Evolutionary conservation across 2,797 vertebrate genomes (phyloP).

Genomic region (Sciurus vulgaris): DNA sequence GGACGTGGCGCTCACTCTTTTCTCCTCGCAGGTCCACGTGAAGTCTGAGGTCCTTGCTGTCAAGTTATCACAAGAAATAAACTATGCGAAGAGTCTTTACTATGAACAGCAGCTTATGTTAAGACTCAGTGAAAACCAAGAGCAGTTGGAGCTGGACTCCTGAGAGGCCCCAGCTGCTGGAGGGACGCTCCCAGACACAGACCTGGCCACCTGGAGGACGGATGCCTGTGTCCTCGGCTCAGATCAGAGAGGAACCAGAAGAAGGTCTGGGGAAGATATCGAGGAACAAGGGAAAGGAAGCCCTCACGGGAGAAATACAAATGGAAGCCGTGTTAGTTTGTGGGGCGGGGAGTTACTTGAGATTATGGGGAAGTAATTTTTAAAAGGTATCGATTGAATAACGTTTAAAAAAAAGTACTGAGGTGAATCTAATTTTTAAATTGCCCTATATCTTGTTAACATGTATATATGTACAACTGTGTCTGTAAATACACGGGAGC

Average conservation of each 20-base stretch:
- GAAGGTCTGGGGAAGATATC: background rate
- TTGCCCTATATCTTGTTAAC: conserved; percentile 90
- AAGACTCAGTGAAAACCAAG: conserved; percentile 92
- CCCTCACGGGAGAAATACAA: background rate
- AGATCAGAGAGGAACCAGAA: background rate
- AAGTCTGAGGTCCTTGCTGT: conserved; percentile 95
- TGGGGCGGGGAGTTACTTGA: conserved; percentile 63
- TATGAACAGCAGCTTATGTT: conserved; percentile 99
- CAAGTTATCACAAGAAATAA: conserved; percentile 98
- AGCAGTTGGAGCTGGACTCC: conserved; percentile 94
- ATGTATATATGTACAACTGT: conserved; percentile 91
- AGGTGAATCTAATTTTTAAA: conserved; percentile 83
- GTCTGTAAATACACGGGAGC: conserved; percentile 87
- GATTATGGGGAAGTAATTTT: conserved; percentile 77
- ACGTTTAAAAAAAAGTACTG: conserved; percentile 70
- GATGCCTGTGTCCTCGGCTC: background rate
- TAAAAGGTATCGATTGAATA: conserved; percentile 77
- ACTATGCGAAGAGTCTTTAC: conserved; percentile 99
- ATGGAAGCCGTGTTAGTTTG: conserved; percentile 20
- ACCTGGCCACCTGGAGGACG: background rate
- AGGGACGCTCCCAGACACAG: background rate
- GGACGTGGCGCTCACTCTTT: background rate
- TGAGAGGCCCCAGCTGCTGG: conserved; percentile 84
- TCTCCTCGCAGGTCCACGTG: conserved; percentile 93
- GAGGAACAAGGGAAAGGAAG: background rate